Evolutionary conservation across 2,888 invertebrate species (phyloP), one percentile per base, ranked within the genome.

Genomic region (Dasypogon diadema): DNA sequence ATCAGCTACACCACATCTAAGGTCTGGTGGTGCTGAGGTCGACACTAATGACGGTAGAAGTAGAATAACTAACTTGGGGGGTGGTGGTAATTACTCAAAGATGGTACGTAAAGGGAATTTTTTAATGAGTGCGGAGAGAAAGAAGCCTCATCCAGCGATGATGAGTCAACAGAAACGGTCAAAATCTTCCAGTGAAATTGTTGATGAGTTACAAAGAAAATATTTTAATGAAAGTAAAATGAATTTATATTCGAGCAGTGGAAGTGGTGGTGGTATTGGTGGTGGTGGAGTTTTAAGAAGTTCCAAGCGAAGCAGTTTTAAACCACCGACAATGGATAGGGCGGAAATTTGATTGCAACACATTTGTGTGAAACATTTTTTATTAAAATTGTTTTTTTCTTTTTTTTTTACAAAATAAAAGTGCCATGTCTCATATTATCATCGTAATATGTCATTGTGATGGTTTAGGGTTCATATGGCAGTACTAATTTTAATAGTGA

Each of bases 171-270:
- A 84, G 26, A 83, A 82, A 56, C 84, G 82, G 5, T 83, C 84
- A 5, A 82, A 81, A 65, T 84, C 84, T 4, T 82, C 83, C n/a
- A 82, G 80, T 68, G 84, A 85, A 77, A 79, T 85, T 34, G 79
- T 85, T 30, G 83, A 84, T 77, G 83, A 84, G 77, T 80, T 83
- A 74, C 72, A 68, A 42, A 68, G 56, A 18, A 75, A 72, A 65
- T 68, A 76, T 56, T 65, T 34, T 34, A 48, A 60, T 74, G 73
- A 74, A 37, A 46, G 18, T 30, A 14, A 42, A 22, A 21, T 18
- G 12, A 56, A 56, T 37, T 14, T 21, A 21, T 21, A 12, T 16
- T 58, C 24, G 24, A 14, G 48, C n/a, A 37, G 74, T 73, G 74
- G n/a, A 8, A 48, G 46, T 18, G 21, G 48, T 48, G 34, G 24